Base-by-base conservation (phyloP, 2,797 vertebrate species). In the Pseudochaenichthys georgianus region DNA sequence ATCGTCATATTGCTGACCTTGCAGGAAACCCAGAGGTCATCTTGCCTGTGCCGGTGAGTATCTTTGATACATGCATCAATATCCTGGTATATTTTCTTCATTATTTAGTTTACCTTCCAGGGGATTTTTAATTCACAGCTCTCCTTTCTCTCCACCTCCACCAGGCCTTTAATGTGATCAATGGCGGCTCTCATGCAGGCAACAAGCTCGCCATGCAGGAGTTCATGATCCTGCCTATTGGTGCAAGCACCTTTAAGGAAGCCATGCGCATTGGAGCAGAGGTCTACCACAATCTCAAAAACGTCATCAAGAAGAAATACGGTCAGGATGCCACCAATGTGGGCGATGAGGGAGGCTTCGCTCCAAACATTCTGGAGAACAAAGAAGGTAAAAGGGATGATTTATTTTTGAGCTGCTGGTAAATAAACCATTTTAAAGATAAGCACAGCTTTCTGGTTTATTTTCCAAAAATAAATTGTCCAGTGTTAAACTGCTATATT, bases 141-240 rank as follows among this genome's bases (percentile, higher is more conserved):
- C 16, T 59, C 0, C 3, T 76, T 2, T 73, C 21, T 72, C 15
- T 1, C 11, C 13, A 12, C 54, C 43, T 62, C 51, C 23, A 74
- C 21, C 61, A 99, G 98, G 97, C 97, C 34, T 98, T 99, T 90
- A 99, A 99, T 2, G 98, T 99, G 70, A 99, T 99, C 94, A 99
- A 99, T 0, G 97, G 98, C 0, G 98, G 98, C 16, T 99, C 98
- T 51, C 98, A 99, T 0, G 97, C 97, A 1, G 98, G 97, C 17
- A 99, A 99, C 88, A 99, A 99, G 84, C 90, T 99, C 52, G 97
- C 98, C 77, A 99, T 99, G 98, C 98, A 99, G 86, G 98, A 99
- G 90, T 99, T 99, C 87, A 99, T 99, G 98, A 99, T 99, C 92
- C 95, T 99, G 34, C 98, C 98, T 0, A 82, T 97, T 0, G 97